These are phyloP conservation scores for Biston stratarius DNA, from an alignment of 2,888 invertebrate genomes.

Conservation along the genomic window DNA sequence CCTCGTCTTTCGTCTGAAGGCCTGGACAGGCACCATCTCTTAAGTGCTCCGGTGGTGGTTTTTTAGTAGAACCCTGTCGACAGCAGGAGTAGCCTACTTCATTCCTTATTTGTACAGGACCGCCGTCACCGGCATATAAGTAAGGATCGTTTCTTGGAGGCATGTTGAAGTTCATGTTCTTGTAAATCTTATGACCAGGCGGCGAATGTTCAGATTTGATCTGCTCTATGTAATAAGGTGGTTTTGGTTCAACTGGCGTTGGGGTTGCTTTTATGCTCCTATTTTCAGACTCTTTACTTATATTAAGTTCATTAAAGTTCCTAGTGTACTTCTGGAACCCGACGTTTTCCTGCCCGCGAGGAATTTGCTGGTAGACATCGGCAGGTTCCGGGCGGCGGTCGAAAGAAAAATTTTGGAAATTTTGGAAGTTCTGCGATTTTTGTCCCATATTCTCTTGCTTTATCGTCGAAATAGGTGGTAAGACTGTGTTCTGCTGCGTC, in stretches of 20 bases:
- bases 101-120: conserved; percentile 87
- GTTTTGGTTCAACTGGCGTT: conserved; percentile 63
- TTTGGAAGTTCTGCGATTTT: conserved; percentile 69
- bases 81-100: conserved; percentile 91
- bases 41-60: conserved; percentile 90
- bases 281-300: conserved; percentile 59
- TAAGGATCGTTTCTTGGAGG: conserved; percentile 82
- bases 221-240: conserved; percentile 82
- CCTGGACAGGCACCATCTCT: conserved; percentile 91
- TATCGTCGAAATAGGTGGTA: conserved; percentile 83
- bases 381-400: conserved; percentile 65
- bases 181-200: conserved; percentile 83
- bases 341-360: conserved; percentile 69
- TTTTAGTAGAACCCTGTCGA: conserved; percentile 90
- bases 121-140: conserved; percentile 89
- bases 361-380: conserved; percentile 65
- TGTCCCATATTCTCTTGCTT: conserved; percentile 81
- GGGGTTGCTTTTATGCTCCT: conserved; percentile 49
- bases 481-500: conserved; percentile 67
- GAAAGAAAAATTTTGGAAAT: conserved; percentile 70
- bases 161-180: conserved; percentile 74
- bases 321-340: conserved; percentile 79
- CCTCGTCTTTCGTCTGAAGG: conserved; percentile 90
- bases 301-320: conserved; percentile 63
- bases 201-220: conserved; percentile 85